phyloP scores from a whole-genome alignment of 2,888 invertebrate species.

The Steinernema scapterisci region DNA sequence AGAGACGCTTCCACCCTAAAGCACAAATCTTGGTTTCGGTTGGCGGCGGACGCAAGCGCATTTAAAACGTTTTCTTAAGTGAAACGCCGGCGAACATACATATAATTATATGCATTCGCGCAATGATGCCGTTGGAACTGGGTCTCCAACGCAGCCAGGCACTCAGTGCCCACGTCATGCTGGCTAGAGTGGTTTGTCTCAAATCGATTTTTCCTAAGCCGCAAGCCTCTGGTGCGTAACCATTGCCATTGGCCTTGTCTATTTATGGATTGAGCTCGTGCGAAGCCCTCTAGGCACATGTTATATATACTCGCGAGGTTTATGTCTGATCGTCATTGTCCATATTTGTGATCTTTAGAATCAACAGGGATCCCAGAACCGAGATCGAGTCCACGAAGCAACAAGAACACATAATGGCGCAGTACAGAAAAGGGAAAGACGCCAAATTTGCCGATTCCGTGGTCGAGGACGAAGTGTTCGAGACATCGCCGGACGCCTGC shows the following conservation, averaged over 20 bases:
- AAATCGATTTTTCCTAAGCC: constrained; percentile 18
- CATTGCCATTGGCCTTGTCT: neutral
- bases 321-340: too few species aligned
- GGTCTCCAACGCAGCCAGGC: neutral
- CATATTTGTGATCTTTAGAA: too few species aligned
- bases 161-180: neutral
- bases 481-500: constrained; percentile 28
- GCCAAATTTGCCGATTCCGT: constrained; percentile 56
- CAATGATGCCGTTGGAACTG: neutral
- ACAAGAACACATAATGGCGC: constrained; percentile 41
- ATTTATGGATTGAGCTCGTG: too few species aligned
- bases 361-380: too few species aligned
- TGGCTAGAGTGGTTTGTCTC: neutral
- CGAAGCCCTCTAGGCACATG: too few species aligned
- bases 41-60: too few species aligned
- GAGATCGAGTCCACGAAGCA: neutral
- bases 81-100: too few species aligned
- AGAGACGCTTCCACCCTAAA: too few species aligned
- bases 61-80: too few species aligned
- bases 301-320: too few species aligned
- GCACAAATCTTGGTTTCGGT: too few species aligned
- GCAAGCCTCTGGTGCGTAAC: neutral
- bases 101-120: too few species aligned
- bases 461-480: constrained; percentile 49
- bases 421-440: constrained; percentile 57